Conservation (phyloP, 2,113 vertebrate species). For the Gobiocypris rarus region DNA sequence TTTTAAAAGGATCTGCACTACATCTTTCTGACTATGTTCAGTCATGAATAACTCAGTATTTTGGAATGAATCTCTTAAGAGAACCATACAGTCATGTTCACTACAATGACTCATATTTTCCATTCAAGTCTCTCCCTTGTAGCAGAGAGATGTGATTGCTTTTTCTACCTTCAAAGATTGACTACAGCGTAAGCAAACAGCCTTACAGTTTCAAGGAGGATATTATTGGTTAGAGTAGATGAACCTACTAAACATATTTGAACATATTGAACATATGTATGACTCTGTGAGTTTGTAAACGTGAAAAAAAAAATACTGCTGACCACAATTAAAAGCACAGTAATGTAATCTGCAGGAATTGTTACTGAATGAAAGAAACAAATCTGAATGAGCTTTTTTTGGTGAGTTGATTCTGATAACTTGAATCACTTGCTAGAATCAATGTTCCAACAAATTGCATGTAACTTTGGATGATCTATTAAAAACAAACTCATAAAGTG, state of each 20-base stretch:
- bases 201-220: background rate
- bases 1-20: background rate
- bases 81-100: background rate
- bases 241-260: background rate
- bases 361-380: background rate
- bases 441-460: background rate
- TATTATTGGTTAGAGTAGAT: background rate
- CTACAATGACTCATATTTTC: constrained; percentile 7
- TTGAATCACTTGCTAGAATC: background rate
- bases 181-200: background rate
- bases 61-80: background rate
- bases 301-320: background rate
- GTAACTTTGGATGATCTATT: background rate
- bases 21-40: background rate
- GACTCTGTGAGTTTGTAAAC: background rate
- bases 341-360: background rate
- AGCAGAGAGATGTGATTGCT: background rate
- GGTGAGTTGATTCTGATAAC: background rate
- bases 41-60: background rate
- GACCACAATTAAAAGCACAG: background rate
- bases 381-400: background rate
- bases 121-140: background rate
- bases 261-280: background rate
- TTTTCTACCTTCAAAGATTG: background rate
- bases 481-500: background rate